Evolutionary conservation across 2,888 invertebrate genomes (phyloP), one percentile per base, ranked within the genome.

Genomic region (Amphimallon solstitiale): DNA sequence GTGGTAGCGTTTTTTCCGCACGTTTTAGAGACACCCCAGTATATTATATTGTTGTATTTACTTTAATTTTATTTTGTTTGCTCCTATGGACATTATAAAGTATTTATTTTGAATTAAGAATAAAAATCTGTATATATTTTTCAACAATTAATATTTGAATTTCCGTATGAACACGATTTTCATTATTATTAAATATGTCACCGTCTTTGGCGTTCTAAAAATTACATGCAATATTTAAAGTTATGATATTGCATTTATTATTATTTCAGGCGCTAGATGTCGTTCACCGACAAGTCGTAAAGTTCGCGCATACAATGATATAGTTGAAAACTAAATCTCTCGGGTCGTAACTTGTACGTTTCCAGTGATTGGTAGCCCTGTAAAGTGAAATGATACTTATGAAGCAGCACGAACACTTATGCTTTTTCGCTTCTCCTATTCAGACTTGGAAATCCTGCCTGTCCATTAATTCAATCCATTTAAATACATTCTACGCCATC

Each of bases 271-370:
- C 43, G 43, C 17, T 43, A 17, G 43, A 6, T 14, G 43, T 43
- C 15, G 29, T 29, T 29, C 29, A 29, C 29, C 29, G 29, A 9
- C 9, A 29, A 23, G 23, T 49, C 48, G 48, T 49, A 49, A 49
- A 49, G 23, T 14, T 5, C 23, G n/a, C 12, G 14, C 23, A 21
- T 23, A 29, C 48, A 29, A 49, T 49, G 48, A 49, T 49, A 49
- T 49, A 49, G 29, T 29, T 49, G 48, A 49, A 49, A 49, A 49
- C 48, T 49, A 49, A 49, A 49, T 49, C 48, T 49, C 48, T 2
- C 12, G 29, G 48, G 48, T 49, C 48, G 48, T 49, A 49, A 49
- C 23, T 49, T 49, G 48, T 49, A 49, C 48, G 29, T 49, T 49
- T 49, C 48, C 29, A 23, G 48, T 49, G 48, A 49, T 49, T 49